These are phyloP conservation scores for Zoroaster sp. DNA, from an alignment of 53 echinoderm and acorn worm genomes.

Conservation along the genomic window DNA sequence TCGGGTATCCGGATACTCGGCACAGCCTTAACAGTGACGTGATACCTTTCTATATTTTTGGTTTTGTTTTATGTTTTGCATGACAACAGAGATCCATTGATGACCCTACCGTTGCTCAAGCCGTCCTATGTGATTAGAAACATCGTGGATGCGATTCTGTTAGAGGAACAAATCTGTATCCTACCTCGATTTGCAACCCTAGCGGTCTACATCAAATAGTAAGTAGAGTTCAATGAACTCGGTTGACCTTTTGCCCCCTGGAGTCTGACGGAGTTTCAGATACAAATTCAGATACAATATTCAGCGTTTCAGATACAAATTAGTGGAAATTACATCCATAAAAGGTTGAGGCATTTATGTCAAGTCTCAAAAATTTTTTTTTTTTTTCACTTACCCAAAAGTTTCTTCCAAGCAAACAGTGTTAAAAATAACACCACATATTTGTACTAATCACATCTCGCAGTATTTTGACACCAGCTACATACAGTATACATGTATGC, in stretches of 20 bases:
- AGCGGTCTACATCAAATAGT: conserved; percentile 20
- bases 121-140: conserved; percentile 54
- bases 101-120: conserved; percentile 46
- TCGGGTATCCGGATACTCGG: no score
- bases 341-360: no score
- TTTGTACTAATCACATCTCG: no score
- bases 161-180: conserved; percentile 35
- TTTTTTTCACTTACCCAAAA: no score
- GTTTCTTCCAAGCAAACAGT: no score
- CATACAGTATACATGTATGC: no score
- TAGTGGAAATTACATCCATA: no score
- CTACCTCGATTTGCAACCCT: background rate
- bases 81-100: conserved; percentile 42
- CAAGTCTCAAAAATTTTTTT: no score
- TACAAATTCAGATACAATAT: background rate
- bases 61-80: background rate
- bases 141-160: conserved; percentile 52
- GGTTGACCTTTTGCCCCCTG: background rate
- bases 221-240: background rate
- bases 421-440: no score
- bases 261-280: background rate
- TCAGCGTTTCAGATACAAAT: background rate
- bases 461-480: no score
- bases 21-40: no score
- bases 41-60: no score